Percentiles rank a stretch among this genome's conserved stretches.
phyloP scores from a whole-genome alignment of 2,113 vertebrate genomes.

The rat (Rattus norvegicus) region GRCr8 NC_086039.1:72893501-72894000 shows the following conservation, averaged over 20 bases:
- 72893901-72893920: conserved; percentile 53
- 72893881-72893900: not conserved
- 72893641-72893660: not conserved
- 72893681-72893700: not conserved
- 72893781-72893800: conserved; percentile 24
- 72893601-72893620: conserved; percentile 42
- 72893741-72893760: conserved; percentile 22
- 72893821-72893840: conserved; percentile 9
- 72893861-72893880: conserved; percentile 54
- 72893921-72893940: not conserved
- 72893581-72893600: not conserved
- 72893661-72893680: conserved; percentile 19
- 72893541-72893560: conserved; percentile 17
- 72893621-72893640: conserved; percentile 10
- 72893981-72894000: not conserved
- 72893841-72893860: not conserved
- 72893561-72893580: conserved; percentile 41
- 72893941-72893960: not conserved
- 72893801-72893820: conserved; percentile 21
- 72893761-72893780: not conserved
- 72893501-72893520: conserved; percentile 25
- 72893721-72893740: conserved; percentile 39
- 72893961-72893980: not conserved
- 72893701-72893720: conserved; percentile 30
- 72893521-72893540: conserved; percentile 33